A percentile compares a stretch with the other conserved stretches of the same genome.
Evolutionary conservation across 92 coral and sea anemone genomes (phyloP).

Genomic region (Phenganax subtilis): DNA sequence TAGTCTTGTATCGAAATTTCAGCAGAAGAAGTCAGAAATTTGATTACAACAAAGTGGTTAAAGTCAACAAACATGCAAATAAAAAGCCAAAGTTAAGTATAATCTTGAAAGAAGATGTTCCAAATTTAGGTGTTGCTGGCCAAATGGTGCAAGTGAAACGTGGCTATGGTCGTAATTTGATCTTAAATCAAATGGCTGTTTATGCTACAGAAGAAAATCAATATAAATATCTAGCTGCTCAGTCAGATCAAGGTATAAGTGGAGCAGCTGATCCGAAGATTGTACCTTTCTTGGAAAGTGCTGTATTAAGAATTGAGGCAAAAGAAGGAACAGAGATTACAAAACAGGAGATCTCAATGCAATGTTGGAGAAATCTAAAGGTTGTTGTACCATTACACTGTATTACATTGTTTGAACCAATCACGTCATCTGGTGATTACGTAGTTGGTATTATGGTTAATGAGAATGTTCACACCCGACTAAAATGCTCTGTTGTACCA

Average conservation of each 20-base stretch:
- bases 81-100: slow-evolving; percentile 68
- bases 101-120: slow-evolving; percentile 68
- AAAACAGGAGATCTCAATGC: slow-evolving; percentile 73
- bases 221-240: slow-evolving; percentile 51
- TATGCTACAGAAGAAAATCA: slow-evolving; percentile 89
- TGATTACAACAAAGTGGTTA: slow-evolving; percentile 32
- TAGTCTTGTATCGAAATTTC: slow-evolving; percentile 7
- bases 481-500: slow-evolving; percentile 67
- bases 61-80: slow-evolving; percentile 70
- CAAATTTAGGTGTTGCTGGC: slow-evolving; percentile 74
- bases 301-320: slow-evolving; percentile 60
- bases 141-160: slow-evolving; percentile 80
- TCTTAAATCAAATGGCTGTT: slow-evolving; percentile 76
- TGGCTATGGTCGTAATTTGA: slow-evolving; percentile 80
- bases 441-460: slow-evolving; percentile 59
- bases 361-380: slow-evolving; percentile 68
- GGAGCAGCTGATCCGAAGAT: slow-evolving; percentile 52
- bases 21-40: slow-evolving; percentile 29
- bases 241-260: slow-evolving; percentile 40
- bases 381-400: slow-evolving; percentile 80
- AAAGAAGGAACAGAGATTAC: slow-evolving; percentile 57
- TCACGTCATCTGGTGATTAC: slow-evolving; percentile 70
- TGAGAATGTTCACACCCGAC: slow-evolving; percentile 55
- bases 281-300: slow-evolving; percentile 60
- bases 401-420: slow-evolving; percentile 59